Evolutionary conservation across 1,140 invertebrate species (phyloP).

Genomic region (Drosophila burlai): DNA sequence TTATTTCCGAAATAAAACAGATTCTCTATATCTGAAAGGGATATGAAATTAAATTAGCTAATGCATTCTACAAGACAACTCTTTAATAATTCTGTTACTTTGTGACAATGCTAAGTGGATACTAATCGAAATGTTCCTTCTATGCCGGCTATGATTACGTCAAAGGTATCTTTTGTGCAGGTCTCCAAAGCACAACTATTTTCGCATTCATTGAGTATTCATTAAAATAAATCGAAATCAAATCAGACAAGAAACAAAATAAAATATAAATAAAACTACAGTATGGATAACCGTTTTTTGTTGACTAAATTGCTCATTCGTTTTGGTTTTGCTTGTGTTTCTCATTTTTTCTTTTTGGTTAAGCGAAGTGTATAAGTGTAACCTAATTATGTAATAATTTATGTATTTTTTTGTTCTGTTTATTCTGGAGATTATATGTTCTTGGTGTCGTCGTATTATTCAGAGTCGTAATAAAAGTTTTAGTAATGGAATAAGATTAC

Average conservation of each 20-base stretch:
- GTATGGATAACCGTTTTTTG: background rate
- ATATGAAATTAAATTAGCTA: background rate
- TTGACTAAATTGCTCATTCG: constrained; percentile 13
- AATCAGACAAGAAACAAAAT: background rate
- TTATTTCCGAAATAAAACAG: background rate
- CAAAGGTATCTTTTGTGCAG: constrained; percentile 2
- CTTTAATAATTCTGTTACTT: background rate
- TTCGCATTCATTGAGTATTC: background rate
- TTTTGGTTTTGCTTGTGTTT: constrained; percentile 1
- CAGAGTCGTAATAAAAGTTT: constrained; percentile 17
- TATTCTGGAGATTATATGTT: constrained; percentile 20
- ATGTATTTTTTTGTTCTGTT: constrained; percentile 17
- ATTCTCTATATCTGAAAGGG: background rate
- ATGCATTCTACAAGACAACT: background rate
- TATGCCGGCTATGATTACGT: background rate
- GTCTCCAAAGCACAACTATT: constrained; percentile 6
- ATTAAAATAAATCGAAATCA: too few species aligned
- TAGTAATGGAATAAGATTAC: constrained; percentile 20
- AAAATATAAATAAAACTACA: background rate
- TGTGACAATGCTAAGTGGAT: background rate
- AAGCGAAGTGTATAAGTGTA: constrained; percentile 21
- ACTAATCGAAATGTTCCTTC: background rate
- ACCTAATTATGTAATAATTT: constrained; percentile 15
- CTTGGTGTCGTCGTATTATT: constrained; percentile 16
- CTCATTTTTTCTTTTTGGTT: background rate